phyloP scores from a whole-genome alignment of 2,888 invertebrate genomes.

The Synanthedon myopaeformis region DNA sequence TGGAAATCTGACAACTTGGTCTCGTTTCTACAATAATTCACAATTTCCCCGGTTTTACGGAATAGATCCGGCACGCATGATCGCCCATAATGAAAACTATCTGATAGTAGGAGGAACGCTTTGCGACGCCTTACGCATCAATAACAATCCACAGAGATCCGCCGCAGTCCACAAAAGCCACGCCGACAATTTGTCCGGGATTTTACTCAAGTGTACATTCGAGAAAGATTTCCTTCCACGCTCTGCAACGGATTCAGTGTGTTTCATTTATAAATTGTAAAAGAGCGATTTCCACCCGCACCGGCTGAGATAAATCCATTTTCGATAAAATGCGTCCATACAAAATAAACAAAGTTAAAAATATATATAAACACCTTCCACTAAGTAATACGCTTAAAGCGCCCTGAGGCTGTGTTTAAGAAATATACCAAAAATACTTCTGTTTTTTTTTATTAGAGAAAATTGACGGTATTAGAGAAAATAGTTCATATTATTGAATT shows the following conservation, averaged over 20 bases:
- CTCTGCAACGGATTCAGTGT: constrained; percentile 11
- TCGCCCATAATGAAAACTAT: constrained; percentile 53
- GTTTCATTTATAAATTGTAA: constrained; percentile 5
- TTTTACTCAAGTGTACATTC: constrained; percentile 38
- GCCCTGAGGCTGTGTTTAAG: too few relatives aligned
- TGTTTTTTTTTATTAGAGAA: too few relatives aligned
- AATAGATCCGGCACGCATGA: constrained; percentile 46
- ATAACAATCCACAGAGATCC: constrained; percentile 55
- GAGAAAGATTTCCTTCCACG: constrained; percentile 15
- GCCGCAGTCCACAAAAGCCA: constrained; percentile 37
- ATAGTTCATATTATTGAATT: too few relatives aligned
- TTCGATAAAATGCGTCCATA: neutral
- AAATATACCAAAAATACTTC: too few relatives aligned
- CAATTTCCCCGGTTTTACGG: constrained; percentile 38
- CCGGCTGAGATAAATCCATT: neutral
- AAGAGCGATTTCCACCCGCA: neutral
- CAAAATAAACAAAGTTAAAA: neutral
- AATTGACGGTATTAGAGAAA: too few relatives aligned
- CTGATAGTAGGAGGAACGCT: constrained; percentile 26
- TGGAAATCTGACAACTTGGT: too few relatives aligned
- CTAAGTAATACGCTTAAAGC: too few relatives aligned
- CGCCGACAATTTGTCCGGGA: constrained; percentile 47
- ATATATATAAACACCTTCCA: too few relatives aligned
- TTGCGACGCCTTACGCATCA: constrained; percentile 29
- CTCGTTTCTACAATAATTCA: constrained; percentile 26